Evolutionary conservation across 2,888 invertebrate species (phyloP).

Genomic region (Scaptomyza tumidula): DNA sequence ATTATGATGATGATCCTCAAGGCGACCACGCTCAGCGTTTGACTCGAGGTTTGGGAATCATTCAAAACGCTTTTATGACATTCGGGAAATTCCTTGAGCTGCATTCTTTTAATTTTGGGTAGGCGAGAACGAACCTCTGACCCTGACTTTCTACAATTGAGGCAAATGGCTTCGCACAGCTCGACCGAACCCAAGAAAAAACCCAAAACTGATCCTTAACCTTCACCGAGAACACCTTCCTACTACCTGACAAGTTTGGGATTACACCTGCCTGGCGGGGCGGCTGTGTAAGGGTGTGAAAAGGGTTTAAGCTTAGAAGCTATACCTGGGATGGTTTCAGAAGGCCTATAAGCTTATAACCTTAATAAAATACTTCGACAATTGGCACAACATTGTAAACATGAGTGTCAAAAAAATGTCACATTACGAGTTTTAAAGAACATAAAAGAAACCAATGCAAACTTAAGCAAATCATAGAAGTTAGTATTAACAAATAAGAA

Average conservation of each 20-base stretch:
- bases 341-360: slow-evolving; percentile 21
- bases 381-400: slow-evolving; percentile 8
- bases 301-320: slow-evolving; percentile 31
- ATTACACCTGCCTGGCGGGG: slow-evolving; percentile 48
- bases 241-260: slow-evolving; percentile 1
- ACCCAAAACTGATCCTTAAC: slow-evolving; percentile 22
- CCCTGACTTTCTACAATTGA: slow-evolving; percentile 54
- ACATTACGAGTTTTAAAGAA: no score
- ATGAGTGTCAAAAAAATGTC: not conserved
- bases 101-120: slow-evolving; percentile 14
- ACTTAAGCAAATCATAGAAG: no score
- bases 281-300: slow-evolving; percentile 1
- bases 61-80: slow-evolving; percentile 64
- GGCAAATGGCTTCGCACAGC: not conserved
- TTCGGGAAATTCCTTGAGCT: slow-evolving; percentile 63
- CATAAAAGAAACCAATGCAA: no score
- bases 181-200: slow-evolving; percentile 8
- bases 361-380: slow-evolving; percentile 12
- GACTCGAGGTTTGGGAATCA: slow-evolving; percentile 37
- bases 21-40: not conserved
- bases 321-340: slow-evolving; percentile 13
- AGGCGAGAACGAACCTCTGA: slow-evolving; percentile 23
- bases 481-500: no score
- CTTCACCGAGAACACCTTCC: not conserved
- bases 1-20: slow-evolving; percentile 44